These are phyloP conservation scores for Augochlora pura DNA, from an alignment of 1,140 invertebrate species.

Conservation along the genomic window DNA sequence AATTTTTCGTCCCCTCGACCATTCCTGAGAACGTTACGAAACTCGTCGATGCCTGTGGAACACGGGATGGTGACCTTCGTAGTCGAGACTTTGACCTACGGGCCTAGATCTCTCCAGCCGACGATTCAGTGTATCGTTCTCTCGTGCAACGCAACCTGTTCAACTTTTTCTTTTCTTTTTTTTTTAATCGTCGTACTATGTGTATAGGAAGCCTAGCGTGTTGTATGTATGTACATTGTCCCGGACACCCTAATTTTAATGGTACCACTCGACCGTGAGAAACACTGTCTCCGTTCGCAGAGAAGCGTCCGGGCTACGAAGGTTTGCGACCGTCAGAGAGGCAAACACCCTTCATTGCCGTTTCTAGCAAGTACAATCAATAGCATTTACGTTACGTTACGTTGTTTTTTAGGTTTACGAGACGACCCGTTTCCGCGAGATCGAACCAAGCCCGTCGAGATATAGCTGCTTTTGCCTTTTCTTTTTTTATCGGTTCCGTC, in stretches of 20 bases:
- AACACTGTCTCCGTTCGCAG: neutral
- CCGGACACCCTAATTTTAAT: slow-evolving; percentile 16
- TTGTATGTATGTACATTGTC: slow-evolving; percentile 29
- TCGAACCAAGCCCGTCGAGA: too few species aligned
- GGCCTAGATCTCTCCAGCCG: neutral
- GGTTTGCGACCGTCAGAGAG: neutral
- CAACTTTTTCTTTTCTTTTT: neutral
- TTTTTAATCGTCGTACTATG: slow-evolving; percentile 18
- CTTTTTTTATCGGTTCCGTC: too few species aligned
- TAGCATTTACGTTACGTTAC: slow-evolving; percentile 60
- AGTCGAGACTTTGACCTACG: neutral
- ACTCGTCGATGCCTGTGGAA: slow-evolving; percentile 27
- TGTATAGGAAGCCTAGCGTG: slow-evolving; percentile 26
- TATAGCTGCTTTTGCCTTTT: too few species aligned
- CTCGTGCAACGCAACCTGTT: slow-evolving; percentile 8
- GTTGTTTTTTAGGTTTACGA: slow-evolving; percentile 58
- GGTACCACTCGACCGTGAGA: slow-evolving; percentile 2
- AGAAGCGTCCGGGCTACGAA: slow-evolving; percentile 16
- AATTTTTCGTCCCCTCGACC: too few species aligned
- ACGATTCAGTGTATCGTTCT: slow-evolving; percentile 9
- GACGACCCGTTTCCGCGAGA: slow-evolving; percentile 30
- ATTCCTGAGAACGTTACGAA: neutral
- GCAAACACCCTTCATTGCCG: slow-evolving; percentile 28
- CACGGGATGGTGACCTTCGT: neutral
- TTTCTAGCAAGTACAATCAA: slow-evolving; percentile 59